These are phyloP conservation scores for Cossypha dichroa DNA, from an alignment of 2,797 vertebrate species.

Conservation along the genomic window DNA sequence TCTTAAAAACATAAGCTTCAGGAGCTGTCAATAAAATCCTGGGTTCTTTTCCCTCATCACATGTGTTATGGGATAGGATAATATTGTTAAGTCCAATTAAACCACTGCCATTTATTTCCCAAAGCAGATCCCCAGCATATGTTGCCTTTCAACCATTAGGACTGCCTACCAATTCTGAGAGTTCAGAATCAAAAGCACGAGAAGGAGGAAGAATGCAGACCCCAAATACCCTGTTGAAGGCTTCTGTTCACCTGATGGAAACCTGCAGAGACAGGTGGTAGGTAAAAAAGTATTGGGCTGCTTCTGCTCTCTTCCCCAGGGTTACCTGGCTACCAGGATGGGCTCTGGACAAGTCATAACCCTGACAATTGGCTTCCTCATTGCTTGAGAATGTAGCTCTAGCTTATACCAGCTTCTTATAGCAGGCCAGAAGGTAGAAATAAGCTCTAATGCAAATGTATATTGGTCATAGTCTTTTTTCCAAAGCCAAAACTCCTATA, in stretches of 20 bases:
- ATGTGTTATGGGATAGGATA: background rate
- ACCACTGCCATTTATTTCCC: background rate
- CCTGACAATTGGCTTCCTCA: background rate
- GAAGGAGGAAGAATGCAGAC: background rate
- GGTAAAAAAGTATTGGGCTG: background rate
- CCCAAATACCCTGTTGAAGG: background rate
- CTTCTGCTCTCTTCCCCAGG: background rate
- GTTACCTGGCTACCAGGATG: background rate
- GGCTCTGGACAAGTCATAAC: background rate
- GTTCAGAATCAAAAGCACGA: background rate
- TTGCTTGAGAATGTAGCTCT: background rate
- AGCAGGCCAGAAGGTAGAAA: background rate
- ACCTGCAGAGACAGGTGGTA: background rate
- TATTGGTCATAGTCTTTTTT: background rate
- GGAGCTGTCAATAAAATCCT: background rate
- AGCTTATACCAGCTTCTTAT: background rate
- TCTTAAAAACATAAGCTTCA: background rate
- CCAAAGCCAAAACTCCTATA: background rate
- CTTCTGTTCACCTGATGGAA: background rate
- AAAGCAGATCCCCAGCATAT: background rate
- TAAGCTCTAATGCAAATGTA: background rate
- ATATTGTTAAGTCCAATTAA: background rate
- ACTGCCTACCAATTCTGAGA: background rate
- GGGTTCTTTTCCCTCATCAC: background rate
- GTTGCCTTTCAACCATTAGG: background rate